Percentiles rank a stretch among this genome's conserved stretches.
phyloP scores from a whole-genome alignment of 2,113 vertebrate genomes.

The Corvus moneduloides region DNA sequence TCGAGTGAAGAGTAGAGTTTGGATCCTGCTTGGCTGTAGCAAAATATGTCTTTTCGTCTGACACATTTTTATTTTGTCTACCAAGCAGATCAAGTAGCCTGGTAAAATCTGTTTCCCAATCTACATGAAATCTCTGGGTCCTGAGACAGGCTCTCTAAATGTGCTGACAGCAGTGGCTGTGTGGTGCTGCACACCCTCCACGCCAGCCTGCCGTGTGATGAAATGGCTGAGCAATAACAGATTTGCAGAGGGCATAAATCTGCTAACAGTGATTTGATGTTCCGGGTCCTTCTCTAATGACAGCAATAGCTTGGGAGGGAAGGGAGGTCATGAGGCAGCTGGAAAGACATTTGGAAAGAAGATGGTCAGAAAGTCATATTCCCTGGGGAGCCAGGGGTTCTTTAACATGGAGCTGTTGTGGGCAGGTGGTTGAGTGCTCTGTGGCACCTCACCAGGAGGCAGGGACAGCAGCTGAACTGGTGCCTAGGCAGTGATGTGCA shows the following conservation, averaged over 20 bases:
- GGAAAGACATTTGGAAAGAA: background rate
- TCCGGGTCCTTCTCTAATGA: background rate
- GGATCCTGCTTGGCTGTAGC: background rate
- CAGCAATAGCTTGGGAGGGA: background rate
- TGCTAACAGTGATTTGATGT: background rate
- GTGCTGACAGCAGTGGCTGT: background rate
- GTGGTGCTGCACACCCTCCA: accelerated
- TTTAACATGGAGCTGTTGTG: accelerated
- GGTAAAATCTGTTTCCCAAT: background rate
- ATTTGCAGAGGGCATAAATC: background rate
- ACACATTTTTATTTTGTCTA: background rate
- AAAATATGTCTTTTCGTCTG: background rate
- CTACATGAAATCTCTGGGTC: background rate
- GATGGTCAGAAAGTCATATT: background rate
- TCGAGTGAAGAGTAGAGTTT: background rate
- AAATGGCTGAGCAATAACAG: background rate
- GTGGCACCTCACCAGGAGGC: background rate
- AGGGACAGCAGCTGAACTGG: background rate
- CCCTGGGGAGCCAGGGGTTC: accelerated
- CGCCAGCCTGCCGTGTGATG: background rate
- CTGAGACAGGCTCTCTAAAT: background rate
- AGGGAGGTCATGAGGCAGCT: background rate
- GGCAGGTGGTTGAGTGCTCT: background rate
- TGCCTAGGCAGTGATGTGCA: background rate
- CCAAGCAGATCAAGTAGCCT: background rate